Base-by-base conservation (phyloP, 1,140 invertebrate genomes). In the Antheraea mylitta region DNA sequence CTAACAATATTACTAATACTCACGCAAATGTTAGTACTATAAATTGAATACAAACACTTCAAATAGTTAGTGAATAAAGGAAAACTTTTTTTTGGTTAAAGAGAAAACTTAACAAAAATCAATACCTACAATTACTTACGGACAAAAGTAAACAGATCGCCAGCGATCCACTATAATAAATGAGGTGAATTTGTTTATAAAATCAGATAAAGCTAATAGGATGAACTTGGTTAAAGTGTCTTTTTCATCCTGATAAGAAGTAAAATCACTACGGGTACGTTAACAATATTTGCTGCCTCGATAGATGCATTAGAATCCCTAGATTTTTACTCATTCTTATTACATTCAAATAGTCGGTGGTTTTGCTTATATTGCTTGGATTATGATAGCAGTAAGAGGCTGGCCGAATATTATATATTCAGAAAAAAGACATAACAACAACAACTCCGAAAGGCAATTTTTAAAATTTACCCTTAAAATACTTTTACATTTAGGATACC, bases 401-500 rank as follows among this genome's bases (percentile, higher is more conserved):
- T 78, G 73, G 77, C 81, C 81, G 87, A 90, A 91, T 87, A 87
- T 86, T 79, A 79, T 74, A 89, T 88, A 89, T 85, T 90, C 80
- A 82, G 83, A 86, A 86, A 74, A 87, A 80, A 87, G 83, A 90
- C 81, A 84, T 80, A 84, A 87, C 81, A 82, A 89, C 81, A 82
- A 89, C 81, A 86, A 88, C 83, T 89, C 76, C 78, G 84, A 89
- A 91, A 90, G 83, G 87, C 82, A 85, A 85, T 88, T 88, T 87
- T 82, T 80, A 88, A 87, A 89, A 84, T 87, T 82, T 85, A 90
- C 86, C 86, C 87, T 61, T 89, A 90, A 81, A 86, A 88, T 90
- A 87, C 79, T 87, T 76, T 87, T 81, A 89, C 79, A 86, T 87
- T 85, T 84, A 90, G 81, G 86, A 86, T 88, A 89, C 80, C 83